A percentile compares a stretch with the other conserved stretches of the same genome.
Evolutionary conservation across 2,888 invertebrate species (phyloP).

Genomic region (Ophonus ardosiacus): DNA sequence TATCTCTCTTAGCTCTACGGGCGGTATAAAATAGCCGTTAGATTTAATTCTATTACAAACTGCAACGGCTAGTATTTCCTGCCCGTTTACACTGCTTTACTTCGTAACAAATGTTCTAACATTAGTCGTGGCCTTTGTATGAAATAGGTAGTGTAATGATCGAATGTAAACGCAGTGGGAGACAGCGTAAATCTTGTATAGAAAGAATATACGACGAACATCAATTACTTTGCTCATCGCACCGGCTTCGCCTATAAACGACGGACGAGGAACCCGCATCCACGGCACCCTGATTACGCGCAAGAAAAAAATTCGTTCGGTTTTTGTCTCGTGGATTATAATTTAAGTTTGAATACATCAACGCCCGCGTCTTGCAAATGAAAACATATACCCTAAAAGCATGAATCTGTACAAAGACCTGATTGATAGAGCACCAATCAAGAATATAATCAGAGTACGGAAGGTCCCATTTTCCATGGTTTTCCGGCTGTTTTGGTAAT

Average conservation of each 20-base stretch:
- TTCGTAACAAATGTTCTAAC: slow-evolving; percentile 11
- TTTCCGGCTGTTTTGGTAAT: too few species aligned
- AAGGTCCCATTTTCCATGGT: too few species aligned
- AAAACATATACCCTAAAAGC: slow-evolving; percentile 51
- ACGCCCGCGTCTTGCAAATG: slow-evolving; percentile 53
- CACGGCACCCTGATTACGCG: slow-evolving; percentile 49
- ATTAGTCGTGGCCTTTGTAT: slow-evolving; percentile 11
- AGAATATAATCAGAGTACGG: not conserved
- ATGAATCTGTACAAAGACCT: not conserved
- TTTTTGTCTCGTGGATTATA: slow-evolving; percentile 56
- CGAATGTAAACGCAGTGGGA: slow-evolving; percentile 50
- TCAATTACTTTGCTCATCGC: slow-evolving; percentile 52
- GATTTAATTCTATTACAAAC: slow-evolving; percentile 31
- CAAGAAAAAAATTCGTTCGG: slow-evolving; percentile 50
- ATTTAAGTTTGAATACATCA: slow-evolving; percentile 62
- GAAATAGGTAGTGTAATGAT: slow-evolving; percentile 51
- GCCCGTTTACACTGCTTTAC: slow-evolving; percentile 11
- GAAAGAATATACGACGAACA: slow-evolving; percentile 53
- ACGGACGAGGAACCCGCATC: slow-evolving; percentile 13
- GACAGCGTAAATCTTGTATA: slow-evolving; percentile 57
- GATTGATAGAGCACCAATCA: slow-evolving; percentile 8
- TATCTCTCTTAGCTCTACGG: not conserved
- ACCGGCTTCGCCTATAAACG: not conserved
- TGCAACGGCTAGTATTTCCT: slow-evolving; percentile 8
- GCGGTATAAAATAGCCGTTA: not conserved